These are phyloP conservation scores for Stenotaenia linearis DNA, from an alignment of 2,888 invertebrate species.

Conservation along the genomic window DNA sequence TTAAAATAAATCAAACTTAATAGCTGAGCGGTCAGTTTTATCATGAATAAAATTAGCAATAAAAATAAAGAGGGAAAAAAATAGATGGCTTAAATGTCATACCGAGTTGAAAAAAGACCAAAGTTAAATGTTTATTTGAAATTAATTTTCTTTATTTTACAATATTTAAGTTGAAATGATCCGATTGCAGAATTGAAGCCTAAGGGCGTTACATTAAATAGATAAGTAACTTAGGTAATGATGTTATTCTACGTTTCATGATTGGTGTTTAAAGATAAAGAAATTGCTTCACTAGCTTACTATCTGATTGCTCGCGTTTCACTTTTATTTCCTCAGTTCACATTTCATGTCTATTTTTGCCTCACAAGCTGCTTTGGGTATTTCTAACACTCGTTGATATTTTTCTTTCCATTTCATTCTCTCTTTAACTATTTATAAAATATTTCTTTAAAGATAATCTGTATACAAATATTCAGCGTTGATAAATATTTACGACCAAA, in stretches of 20 bases:
- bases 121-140: conserved; percentile 15
- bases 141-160: background rate
- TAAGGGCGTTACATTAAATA: conserved; percentile 21
- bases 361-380: too few relatives aligned
- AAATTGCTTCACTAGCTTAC: conserved; percentile 24
- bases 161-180: background rate
- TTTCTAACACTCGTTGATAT: too few relatives aligned
- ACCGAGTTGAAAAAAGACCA: background rate
- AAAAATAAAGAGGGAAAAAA: background rate
- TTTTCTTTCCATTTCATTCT: too few relatives aligned
- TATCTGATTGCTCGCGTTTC: conserved; percentile 1
- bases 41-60: conserved; percentile 29
- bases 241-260: conserved; percentile 17
- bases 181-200: background rate
- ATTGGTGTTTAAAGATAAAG: conserved; percentile 17
- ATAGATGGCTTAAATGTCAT: background rate
- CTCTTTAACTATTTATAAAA: background rate
- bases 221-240: conserved; percentile 2
- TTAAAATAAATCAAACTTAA: background rate
- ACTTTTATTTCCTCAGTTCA: background rate
- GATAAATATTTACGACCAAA: conserved; percentile 6
- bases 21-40: background rate
- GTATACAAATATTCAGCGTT: background rate
- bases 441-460: background rate
- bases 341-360: background rate